phyloP scores from a whole-genome alignment of 2,113 vertebrate species.

The Apus apus region DNA sequence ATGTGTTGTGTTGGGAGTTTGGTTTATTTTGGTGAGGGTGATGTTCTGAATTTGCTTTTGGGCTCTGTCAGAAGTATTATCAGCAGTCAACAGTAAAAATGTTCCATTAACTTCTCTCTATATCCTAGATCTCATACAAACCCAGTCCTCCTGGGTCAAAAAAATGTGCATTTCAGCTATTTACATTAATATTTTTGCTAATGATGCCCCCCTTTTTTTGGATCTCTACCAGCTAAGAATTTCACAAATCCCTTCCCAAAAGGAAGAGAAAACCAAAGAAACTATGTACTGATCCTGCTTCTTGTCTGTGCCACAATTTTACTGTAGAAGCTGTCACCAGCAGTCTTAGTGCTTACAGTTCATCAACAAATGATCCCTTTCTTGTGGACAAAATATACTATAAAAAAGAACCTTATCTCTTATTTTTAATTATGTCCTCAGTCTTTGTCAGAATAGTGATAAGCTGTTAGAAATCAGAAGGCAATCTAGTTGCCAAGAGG shows the following conservation, averaged over 20 bases:
- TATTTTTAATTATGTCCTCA: neutral
- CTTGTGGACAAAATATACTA: neutral
- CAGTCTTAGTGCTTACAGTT: neutral
- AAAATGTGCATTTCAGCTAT: neutral
- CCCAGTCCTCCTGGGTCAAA: neutral
- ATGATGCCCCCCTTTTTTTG: neutral
- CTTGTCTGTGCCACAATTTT: neutral
- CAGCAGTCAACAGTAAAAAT: neutral
- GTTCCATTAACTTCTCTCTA: neutral
- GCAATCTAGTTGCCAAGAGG: neutral
- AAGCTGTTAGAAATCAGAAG: neutral
- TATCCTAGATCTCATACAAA: neutral
- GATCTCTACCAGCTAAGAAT: neutral
- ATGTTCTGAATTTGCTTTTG: neutral
- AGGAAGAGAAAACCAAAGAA: neutral
- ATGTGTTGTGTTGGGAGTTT: neutral
- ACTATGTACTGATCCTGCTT: neutral
- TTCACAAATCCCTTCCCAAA: neutral
- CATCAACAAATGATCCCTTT: neutral
- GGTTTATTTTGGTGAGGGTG: neutral
- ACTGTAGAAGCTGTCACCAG: fast-evolving
- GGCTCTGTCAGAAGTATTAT: neutral
- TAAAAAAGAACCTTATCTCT: neutral
- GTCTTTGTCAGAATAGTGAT: neutral
- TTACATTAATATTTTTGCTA: neutral